Evolutionary conservation across 37 sponge, comb jelly and placozoan genomes (phyloP).

Genomic region (Aplysina aerophoba): DNA sequence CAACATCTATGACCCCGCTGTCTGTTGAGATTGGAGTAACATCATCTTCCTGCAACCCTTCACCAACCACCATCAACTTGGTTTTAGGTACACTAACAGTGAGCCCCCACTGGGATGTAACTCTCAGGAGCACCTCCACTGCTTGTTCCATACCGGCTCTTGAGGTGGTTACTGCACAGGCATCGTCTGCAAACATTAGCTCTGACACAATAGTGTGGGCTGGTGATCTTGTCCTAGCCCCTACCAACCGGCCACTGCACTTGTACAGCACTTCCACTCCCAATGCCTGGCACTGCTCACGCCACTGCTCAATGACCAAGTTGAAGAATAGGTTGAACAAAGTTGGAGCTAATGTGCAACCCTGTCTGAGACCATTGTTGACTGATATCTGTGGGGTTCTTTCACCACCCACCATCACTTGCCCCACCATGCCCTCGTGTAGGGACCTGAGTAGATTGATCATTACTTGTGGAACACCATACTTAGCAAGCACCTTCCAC

Average conservation of each 20-base stretch:
- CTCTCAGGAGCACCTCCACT: neutral
- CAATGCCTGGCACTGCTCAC: neutral
- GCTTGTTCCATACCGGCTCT: conserved; percentile 34
- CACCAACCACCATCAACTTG: conserved; percentile 5
- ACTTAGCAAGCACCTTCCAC: too few relatives aligned
- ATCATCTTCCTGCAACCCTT: neutral
- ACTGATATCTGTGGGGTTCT: too few relatives aligned
- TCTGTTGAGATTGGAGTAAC: neutral
- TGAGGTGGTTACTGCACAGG: neutral
- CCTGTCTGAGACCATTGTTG: conserved; percentile 56
- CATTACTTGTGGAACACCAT: too few relatives aligned
- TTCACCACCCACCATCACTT: too few relatives aligned
- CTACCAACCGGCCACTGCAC: conserved; percentile 35
- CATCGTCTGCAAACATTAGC: conserved; percentile 3
- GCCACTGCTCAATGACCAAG: conserved; percentile 13
- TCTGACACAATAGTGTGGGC: neutral
- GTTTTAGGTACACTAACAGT: conserved; percentile 36
- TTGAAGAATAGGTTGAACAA: conserved; percentile 56
- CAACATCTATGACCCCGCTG: conserved; percentile 27
- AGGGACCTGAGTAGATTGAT: too few relatives aligned
- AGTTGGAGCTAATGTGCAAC: conserved; percentile 32
- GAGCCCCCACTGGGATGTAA: conserved; percentile 27
- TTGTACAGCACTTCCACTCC: conserved; percentile 35
- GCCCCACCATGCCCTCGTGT: too few relatives aligned
- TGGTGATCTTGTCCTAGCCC: conserved; percentile 11